Percentiles rank a stretch among this genome's conserved stretches.
Evolutionary conservation across 2,113 vertebrate genomes (phyloP).

Genomic region (Nyctibius bracteatus): DNA sequence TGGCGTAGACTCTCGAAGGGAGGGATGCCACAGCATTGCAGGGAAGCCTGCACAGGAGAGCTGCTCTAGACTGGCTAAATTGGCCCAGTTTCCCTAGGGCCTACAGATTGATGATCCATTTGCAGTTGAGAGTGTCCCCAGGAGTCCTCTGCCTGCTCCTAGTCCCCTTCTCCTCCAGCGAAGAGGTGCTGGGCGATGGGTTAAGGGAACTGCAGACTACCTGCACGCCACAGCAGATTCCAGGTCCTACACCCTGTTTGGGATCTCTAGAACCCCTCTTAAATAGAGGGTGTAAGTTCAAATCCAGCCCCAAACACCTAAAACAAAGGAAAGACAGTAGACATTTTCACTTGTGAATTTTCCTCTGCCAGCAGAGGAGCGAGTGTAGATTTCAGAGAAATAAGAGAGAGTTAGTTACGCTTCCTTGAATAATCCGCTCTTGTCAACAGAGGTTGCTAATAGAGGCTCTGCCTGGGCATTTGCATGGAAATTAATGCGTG

Average conservation of each 20-base stretch:
- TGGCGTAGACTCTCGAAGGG: not conserved
- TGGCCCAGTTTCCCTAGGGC: not conserved
- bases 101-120: not conserved
- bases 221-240: rapidly evolving
- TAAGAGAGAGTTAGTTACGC: conserved; percentile 11
- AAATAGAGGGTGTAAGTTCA: not conserved
- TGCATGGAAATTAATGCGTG: conserved; percentile 40
- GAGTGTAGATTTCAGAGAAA: conserved; percentile 14
- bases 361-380: not conserved
- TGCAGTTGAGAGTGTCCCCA: not conserved
- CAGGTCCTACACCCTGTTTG: not conserved
- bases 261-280: not conserved
- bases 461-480: conserved; percentile 1
- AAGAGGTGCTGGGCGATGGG: not conserved
- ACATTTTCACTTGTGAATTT: not conserved
- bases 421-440: conserved; percentile 30
- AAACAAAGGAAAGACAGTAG: not conserved
- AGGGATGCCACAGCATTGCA: not conserved
- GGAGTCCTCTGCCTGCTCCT: not conserved
- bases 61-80: not conserved
- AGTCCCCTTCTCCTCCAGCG: not conserved
- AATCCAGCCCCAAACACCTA: not conserved
- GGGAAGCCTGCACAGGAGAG: not conserved
- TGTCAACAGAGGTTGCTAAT: conserved; percentile 41
- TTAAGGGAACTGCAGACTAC: not conserved